Evolutionary conservation across 2,113 vertebrate genomes (phyloP), one percentile per base, ranked within the genome.

Genomic region (Mugil cephalus): DNA sequence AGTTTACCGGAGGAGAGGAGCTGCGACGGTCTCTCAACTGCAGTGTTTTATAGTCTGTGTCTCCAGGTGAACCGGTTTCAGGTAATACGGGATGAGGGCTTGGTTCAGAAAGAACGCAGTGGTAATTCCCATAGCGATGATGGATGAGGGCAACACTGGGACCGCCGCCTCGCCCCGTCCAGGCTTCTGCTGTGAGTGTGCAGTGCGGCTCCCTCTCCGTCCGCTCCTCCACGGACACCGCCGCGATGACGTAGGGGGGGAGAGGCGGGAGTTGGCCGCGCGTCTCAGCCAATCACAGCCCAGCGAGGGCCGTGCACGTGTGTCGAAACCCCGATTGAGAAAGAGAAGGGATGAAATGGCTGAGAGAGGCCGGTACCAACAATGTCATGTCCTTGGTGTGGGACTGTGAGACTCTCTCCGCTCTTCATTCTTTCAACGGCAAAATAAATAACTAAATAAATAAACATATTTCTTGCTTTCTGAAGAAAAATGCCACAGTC

Each of bases 91-190:
- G 71, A 65, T 54, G 51, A 79, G 92, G 69, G 74, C 80, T 74
- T 45, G 81, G 63, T 84, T 87, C 65, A 48, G 53, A 53, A 59
- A 65, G 60, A 50, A 65, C 50, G 81, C 68, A 46, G 63, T 38
- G 50, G 43, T 89, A 73, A 87, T 81, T 91, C 83, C 93, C 94
- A 94, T 94, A 54, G 88, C 91, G 87, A 64, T 91, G 89, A 86
- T 39, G 78, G 80, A 82, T 77, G 69, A 54, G 71, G 75, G 56
- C 11, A 35, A 81, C 68, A 3, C 51, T 34, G 74, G 61, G 70
- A 62, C 79, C 68, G 43, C 61, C 19, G 83, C 35, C 53, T 81
- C 83, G 75, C 74, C 79, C 90, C 73, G 74, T 83, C 76, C 88
- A 47, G 82, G 67, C 34, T 46, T n/a, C 2, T 30, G 5, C n/a